phyloP scores from a whole-genome alignment of 1,140 invertebrate species.

The Diuraphis noxia region DNA sequence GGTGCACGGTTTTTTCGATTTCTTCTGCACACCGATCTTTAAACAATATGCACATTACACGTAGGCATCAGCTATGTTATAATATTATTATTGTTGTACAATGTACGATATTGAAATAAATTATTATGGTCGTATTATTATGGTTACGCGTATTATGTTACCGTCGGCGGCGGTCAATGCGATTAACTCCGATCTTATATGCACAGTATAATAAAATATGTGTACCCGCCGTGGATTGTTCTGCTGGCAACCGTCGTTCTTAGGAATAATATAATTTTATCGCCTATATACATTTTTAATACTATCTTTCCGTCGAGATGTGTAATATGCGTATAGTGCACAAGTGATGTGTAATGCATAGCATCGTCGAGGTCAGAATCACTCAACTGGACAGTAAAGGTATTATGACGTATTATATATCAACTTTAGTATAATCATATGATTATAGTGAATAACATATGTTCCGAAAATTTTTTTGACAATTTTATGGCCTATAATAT shows the following conservation, averaged over 20 bases:
- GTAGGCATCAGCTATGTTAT: not conserved
- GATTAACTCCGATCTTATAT: not conserved
- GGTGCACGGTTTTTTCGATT: not conserved
- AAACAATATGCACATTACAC: not conserved
- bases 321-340: not conserved
- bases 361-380: not conserved
- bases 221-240: not conserved
- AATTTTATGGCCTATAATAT: not conserved
- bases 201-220: not conserved
- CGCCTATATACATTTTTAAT: not conserved
- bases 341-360: not conserved
- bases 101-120: not conserved
- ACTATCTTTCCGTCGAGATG: not conserved
- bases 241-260: not conserved
- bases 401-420: no score
- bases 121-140: not conserved
- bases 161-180: not conserved
- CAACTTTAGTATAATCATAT: no score
- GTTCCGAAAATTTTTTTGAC: not conserved
- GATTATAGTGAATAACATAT: no score
- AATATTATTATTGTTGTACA: not conserved
- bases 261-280: not conserved
- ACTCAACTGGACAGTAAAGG: not conserved
- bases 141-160: not conserved
- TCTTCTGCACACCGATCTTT: not conserved